Evolutionary conservation across 2,888 invertebrate species (phyloP).

Genomic region (Chesias legatella): DNA sequence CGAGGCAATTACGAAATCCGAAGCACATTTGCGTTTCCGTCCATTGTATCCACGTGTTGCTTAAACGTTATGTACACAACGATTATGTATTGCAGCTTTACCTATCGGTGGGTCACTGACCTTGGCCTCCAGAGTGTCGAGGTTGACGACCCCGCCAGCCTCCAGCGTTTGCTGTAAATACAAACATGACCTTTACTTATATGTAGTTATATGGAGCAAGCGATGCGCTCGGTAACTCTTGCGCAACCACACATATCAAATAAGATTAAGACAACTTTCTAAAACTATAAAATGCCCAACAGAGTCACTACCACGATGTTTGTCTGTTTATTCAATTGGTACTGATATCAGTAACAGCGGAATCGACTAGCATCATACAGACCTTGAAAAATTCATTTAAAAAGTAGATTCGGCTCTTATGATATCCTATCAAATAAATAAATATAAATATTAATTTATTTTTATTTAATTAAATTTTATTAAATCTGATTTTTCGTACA

Average conservation of each 20-base stretch:
- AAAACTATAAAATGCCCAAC: constrained; percentile 8
- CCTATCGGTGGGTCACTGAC: constrained; percentile 66
- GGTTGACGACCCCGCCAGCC: constrained; percentile 83
- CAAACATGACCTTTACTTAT: constrained; percentile 26
- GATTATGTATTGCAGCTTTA: constrained; percentile 12
- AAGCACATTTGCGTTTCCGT: constrained; percentile 24
- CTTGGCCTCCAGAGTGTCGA: constrained; percentile 89
- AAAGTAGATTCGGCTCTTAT: no score
- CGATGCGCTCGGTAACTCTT: constrained; percentile 8
- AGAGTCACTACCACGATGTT: constrained; percentile 7
- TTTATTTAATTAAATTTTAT: no score
- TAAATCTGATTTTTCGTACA: no score
- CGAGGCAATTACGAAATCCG: constrained; percentile 16
- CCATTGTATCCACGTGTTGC: constrained; percentile 19
- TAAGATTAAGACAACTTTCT: constrained; percentile 16
- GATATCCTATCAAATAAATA: no score
- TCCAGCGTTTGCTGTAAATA: constrained; percentile 77
- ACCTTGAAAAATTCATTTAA: not conserved
- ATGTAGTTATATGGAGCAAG: constrained; percentile 14
- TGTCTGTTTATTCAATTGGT: constrained; percentile 16
- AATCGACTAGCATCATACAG: constrained; percentile 6
- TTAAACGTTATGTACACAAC: constrained; percentile 20
- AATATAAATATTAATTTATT: no score
- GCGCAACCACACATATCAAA: constrained; percentile 10
- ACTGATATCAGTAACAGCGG: constrained; percentile 6